phyloP scores from a whole-genome alignment of 2,888 invertebrate genomes.

The Epistrophe eligans region DNA sequence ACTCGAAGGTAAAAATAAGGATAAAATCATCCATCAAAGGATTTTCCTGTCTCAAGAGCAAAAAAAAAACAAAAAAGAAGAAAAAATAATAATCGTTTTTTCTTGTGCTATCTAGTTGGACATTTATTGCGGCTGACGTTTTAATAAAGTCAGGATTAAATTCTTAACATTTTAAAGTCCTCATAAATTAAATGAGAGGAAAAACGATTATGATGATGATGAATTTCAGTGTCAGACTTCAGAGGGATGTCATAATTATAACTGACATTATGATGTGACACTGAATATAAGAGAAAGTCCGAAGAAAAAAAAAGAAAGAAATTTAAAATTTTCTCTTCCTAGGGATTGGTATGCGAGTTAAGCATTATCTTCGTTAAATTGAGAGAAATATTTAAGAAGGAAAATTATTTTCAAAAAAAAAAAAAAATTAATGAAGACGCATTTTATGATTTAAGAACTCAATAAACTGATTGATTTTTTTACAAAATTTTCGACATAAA shows the following conservation, averaged over 20 bases:
- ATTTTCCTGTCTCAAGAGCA: neutral
- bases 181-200: constrained; percentile 56
- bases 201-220: constrained; percentile 63
- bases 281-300: constrained; percentile 8
- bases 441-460: constrained; percentile 25
- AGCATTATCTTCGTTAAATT: no score
- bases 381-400: neutral
- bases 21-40: constrained; percentile 34
- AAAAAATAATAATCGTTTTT: neutral
- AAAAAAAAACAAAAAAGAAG: neutral
- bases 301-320: neutral
- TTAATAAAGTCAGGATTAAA: constrained; percentile 62
- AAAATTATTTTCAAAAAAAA: neutral
- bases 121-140: constrained; percentile 57
- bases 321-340: neutral
- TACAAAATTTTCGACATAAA: neutral
- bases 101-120: constrained; percentile 24
- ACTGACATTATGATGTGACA: constrained; percentile 57
- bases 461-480: constrained; percentile 21
- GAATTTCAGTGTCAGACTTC: constrained; percentile 50
- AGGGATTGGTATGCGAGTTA: no score
- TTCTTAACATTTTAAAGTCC: constrained; percentile 54
- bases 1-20: constrained; percentile 7
- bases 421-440: neutral
- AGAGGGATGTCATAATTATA: constrained; percentile 60